Evolutionary conservation across 53 echinoderm and acorn worm species (phyloP), one percentile per base, ranked within the genome.

Genomic region (Henricia sp.): DNA sequence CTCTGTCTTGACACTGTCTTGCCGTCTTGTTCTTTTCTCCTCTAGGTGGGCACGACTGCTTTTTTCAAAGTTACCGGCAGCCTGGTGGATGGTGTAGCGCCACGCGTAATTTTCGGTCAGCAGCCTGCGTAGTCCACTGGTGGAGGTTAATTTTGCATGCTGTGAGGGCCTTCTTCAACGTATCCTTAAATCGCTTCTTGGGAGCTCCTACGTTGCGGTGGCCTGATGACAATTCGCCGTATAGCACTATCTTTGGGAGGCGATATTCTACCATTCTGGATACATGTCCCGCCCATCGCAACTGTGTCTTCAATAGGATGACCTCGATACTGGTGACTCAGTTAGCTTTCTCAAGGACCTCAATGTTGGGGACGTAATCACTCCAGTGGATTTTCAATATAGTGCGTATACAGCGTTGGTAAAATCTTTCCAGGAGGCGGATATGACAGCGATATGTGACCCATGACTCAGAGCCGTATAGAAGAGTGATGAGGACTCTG

Each of bases 391-490:
- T 50, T 29, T 62, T 0, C 2, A 67, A 68, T 52, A 77, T 87
- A 27, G 77, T 12, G 28, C 55, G 78, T 27, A 77, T 77, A 28
- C 87, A 87, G 41, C 87, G 77, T 35, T 82, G 82, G 29, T 87
- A 82, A 46, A 87, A 70, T 29, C 58, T 80, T 35, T 87, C 82
- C 32, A 87, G 70, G 41, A 82, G 82, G 21, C 57, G 68, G 1
- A 87, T 39, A 33, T 82, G 88, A 30, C 42, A 19, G 24, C 56
- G 68, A 51, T 82, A 82, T 1, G 52, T 13, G 55, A 72, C 83
- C 88, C 83, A 88, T 14, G 83, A 57, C 30, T 88, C 73, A 3
- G 83, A 70, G 50, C 83, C 88, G 30, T 70, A 82, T 58, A 83
- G 52, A 28, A 88, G 73, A 38, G 72, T 88, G 66, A 83, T 60